Conservation (phyloP, 2,113 vertebrate species). For the Percina caprodes region DNA sequence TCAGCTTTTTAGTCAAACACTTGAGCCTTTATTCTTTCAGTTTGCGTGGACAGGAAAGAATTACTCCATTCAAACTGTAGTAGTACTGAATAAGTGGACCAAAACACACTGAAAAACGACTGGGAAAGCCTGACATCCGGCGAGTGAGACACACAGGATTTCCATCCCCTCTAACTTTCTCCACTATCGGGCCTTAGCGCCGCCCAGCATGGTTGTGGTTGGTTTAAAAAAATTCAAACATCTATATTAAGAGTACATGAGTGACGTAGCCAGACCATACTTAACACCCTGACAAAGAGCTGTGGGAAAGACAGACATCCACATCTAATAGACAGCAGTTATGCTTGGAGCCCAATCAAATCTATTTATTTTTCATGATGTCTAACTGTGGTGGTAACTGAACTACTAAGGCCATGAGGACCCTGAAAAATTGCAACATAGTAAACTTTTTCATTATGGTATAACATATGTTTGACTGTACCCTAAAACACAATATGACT, state of each 20-base stretch:
- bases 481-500: neutral
- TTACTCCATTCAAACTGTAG: neutral
- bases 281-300: no score
- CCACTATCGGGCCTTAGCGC: no score
- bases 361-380: neutral
- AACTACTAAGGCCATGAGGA: neutral
- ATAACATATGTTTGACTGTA: neutral
- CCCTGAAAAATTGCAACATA: neutral
- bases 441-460: conserved; percentile 20
- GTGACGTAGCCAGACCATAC: no score
- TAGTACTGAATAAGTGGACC: neutral
- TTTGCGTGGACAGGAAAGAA: conserved; percentile 9
- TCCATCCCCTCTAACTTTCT: no score
- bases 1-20: conserved; percentile 13
- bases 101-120: neutral
- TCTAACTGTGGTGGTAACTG: neutral
- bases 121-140: neutral
- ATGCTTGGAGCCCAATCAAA: neutral
- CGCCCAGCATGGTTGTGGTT: no score
- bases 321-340: neutral
- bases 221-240: no score
- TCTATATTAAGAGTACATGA: no score
- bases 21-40: neutral
- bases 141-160: no score
- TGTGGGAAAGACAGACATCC: neutral